Conservation (phyloP, 2,797 vertebrate genomes). For the Sebastes matsubarae region DNA sequence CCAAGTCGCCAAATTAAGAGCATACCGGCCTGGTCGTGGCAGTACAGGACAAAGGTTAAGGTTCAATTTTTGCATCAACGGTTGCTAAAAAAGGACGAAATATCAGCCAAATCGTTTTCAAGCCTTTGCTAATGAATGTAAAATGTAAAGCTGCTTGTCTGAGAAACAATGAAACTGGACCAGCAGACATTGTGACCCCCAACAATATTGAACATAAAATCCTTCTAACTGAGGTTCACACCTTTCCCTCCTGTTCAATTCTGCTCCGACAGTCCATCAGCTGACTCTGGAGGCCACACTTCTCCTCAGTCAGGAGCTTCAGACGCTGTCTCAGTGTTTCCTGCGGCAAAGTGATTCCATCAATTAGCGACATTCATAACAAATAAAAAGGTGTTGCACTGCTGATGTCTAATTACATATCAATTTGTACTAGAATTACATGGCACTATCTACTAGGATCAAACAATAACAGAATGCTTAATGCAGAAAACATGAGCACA, state of each 20-base stretch:
- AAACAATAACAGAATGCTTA: constrained; percentile 6
- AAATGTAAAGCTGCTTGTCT: constrained; percentile 35
- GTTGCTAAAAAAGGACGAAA: constrained; percentile 1
- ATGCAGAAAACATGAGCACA: constrained; percentile 18
- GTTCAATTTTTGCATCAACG: not conserved
- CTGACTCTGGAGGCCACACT: constrained; percentile 83
- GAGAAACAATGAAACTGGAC: constrained; percentile 9
- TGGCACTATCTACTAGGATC: not conserved
- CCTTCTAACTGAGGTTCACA: constrained; percentile 41
- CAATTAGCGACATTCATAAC: constrained; percentile 4
- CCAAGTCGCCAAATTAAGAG: not conserved
- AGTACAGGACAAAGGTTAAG: constrained; percentile 28
- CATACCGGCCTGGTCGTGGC: not conserved
- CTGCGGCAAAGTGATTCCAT: constrained; percentile 67
- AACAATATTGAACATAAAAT: not conserved
- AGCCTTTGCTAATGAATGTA: constrained; percentile 34
- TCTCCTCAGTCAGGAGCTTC: constrained; percentile 85
- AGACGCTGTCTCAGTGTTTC: constrained; percentile 83
- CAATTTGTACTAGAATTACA: constrained; percentile 19
- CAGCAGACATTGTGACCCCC: not conserved
- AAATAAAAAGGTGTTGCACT: not conserved
- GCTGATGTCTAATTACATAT: constrained; percentile 20
- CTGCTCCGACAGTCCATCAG: constrained; percentile 84
- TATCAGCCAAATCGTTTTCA: constrained; percentile 40
- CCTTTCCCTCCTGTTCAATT: constrained; percentile 89